A percentile compares a stretch with the other conserved stretches of the same genome.
phyloP scores from a whole-genome alignment of 2,888 invertebrate genomes.

The Tribolium freemani region DNA sequence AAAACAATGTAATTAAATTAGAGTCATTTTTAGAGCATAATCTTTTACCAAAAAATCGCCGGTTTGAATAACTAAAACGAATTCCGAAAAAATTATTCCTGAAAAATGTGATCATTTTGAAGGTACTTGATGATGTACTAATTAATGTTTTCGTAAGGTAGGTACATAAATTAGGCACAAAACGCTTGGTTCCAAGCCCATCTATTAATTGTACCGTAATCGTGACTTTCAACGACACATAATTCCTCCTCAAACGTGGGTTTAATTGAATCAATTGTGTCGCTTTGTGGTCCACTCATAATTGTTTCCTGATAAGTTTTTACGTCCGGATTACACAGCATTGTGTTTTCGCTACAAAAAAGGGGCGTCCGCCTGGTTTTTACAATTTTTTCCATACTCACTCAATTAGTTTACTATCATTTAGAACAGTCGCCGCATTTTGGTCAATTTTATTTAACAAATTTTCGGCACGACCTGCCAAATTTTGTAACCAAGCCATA shows the following conservation, averaged over 20 bases:
- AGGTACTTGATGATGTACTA: too few relatives aligned
- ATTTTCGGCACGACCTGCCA: conserved; percentile 81
- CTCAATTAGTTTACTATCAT: conserved; percentile 48
- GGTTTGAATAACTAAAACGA: too few relatives aligned
- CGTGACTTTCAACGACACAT: background rate
- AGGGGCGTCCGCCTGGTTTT: background rate
- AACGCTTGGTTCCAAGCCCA: too few relatives aligned
- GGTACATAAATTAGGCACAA: too few relatives aligned
- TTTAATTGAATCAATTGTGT: background rate
- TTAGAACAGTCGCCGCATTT: conserved; percentile 77
- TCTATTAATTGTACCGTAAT: conserved; percentile 1
- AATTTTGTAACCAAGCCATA: conserved; percentile 81
- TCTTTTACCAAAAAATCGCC: too few relatives aligned
- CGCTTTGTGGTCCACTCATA: background rate
- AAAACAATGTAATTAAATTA: too few relatives aligned
- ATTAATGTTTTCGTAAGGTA: too few relatives aligned
- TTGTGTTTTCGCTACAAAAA: background rate
- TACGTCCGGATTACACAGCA: background rate
- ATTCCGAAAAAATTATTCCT: too few relatives aligned
- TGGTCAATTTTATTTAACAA: conserved; percentile 82
- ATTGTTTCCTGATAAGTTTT: background rate
- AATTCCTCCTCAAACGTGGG: background rate
- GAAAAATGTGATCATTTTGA: too few relatives aligned
- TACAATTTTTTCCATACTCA: conserved; percentile 2
- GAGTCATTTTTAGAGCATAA: too few relatives aligned